Evolutionary conservation across 2,113 vertebrate species (phyloP).

Genomic region (Chlamydotis undulata): DNA sequence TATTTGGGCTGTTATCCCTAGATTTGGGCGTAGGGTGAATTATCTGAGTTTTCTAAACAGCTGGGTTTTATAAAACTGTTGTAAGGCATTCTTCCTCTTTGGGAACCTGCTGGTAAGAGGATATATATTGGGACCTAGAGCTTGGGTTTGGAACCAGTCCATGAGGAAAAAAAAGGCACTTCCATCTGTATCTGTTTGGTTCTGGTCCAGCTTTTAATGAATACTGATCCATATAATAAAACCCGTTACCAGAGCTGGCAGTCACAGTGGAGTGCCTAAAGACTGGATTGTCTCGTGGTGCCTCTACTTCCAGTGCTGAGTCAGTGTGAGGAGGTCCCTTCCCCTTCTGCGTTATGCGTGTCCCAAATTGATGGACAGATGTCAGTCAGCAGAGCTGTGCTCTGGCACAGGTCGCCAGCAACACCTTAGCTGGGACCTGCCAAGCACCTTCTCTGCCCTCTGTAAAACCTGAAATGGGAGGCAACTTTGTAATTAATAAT

Average conservation of each 20-base stretch:
- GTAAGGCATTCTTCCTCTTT: constrained; percentile 38
- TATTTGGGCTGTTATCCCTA: not conserved
- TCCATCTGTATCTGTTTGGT: constrained; percentile 43
- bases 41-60: constrained; percentile 39
- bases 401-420: too few relatives aligned
- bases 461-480: not conserved
- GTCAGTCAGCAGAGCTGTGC: not conserved
- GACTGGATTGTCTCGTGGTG: not conserved
- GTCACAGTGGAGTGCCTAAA: not conserved
- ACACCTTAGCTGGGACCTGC: not conserved
- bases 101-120: constrained; percentile 55
- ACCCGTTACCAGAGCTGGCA: not conserved
- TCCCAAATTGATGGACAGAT: fast-evolving
- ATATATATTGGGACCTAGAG: not conserved
- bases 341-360: fast-evolving
- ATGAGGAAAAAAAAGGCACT: not conserved
- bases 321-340: not conserved
- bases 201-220: not conserved
- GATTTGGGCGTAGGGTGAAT: not conserved
- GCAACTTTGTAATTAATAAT: fast-evolving
- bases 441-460: not conserved
- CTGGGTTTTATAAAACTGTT: constrained; percentile 66
- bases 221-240: not conserved
- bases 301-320: not conserved
- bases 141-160: constrained; percentile 28